Evolutionary conservation across 1,140 invertebrate genomes (phyloP).

Genomic region (Battus philenor): DNA sequence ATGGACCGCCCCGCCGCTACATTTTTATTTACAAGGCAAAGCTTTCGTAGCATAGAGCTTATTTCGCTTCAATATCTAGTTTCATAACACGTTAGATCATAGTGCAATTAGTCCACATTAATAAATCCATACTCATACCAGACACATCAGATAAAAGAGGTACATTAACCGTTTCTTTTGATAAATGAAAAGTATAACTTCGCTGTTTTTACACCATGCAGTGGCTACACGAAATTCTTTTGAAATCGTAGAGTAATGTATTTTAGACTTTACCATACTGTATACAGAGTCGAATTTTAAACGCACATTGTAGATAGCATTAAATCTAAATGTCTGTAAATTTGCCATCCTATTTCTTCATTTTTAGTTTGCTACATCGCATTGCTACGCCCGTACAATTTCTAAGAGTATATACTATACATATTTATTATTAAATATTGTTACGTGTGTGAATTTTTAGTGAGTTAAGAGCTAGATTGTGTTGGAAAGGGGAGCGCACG

Average conservation of each 20-base stretch:
- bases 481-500: conserved; percentile 40
- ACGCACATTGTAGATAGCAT: conserved; percentile 34
- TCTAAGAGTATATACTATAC: neutral
- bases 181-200: too few species aligned
- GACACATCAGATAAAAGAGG: too few species aligned
- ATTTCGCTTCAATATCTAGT: too few species aligned
- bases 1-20: conserved; percentile 51
- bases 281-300: too few species aligned
- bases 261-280: conserved; percentile 41
- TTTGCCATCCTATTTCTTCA: conserved; percentile 65
- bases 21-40: conserved; percentile 53
- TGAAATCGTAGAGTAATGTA: too few species aligned
- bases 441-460: conserved; percentile 16
- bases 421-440: conserved; percentile 18
- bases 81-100: too few species aligned
- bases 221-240: too few species aligned
- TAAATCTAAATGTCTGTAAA: conserved; percentile 66
- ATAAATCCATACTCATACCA: too few species aligned
- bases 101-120: too few species aligned
- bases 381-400: conserved; percentile 51
- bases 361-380: conserved; percentile 66
- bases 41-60: conserved; percentile 53
- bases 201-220: too few species aligned
- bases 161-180: too few species aligned
- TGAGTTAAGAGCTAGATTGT: conserved; percentile 21